Evolutionary conservation across 2,888 invertebrate species (phyloP).

Genomic region (Pterostichus niger): DNA sequence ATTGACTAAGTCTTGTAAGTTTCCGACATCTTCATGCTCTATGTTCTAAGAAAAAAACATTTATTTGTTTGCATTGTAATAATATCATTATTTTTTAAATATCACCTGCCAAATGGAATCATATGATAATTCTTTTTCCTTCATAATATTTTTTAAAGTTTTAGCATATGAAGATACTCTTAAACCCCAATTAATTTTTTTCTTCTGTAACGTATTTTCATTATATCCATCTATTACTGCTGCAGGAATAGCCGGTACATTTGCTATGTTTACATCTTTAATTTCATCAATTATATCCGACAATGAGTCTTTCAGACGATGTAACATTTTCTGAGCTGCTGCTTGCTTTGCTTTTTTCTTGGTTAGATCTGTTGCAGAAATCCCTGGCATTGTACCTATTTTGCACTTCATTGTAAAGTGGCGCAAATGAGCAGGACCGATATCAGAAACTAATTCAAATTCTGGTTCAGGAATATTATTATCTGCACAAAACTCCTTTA

Average conservation of each 20-base stretch:
- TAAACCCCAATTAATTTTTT: conserved; percentile 56
- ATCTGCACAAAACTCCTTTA: conserved; percentile 77
- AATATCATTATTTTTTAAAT: conserved; percentile 1
- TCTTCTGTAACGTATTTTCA: conserved; percentile 47
- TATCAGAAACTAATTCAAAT: conserved; percentile 81
- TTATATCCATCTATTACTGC: conserved; percentile 51
- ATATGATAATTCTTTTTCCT: conserved; percentile 1
- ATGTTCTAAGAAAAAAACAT: conserved; percentile 47
- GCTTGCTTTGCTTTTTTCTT: conserved; percentile 78
- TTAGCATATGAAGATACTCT: conserved; percentile 19
- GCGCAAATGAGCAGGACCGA: conserved; percentile 84
- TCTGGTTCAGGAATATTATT: conserved; percentile 78
- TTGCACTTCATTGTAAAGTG: conserved; percentile 81
- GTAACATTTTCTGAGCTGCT: conserved; percentile 74
- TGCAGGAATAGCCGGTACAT: conserved; percentile 15
- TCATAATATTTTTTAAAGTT: conserved; percentile 21
- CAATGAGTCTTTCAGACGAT: conserved; percentile 66
- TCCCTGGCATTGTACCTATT: conserved; percentile 77
- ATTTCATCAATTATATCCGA: conserved; percentile 50
- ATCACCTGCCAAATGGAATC: conserved; percentile 34
- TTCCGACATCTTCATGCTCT: not conserved
- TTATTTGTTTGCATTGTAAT: not conserved
- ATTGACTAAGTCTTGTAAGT: conserved; percentile 18
- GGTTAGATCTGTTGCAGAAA: conserved; percentile 74
- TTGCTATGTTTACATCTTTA: not conserved